Percentiles rank a stretch among this genome's conserved stretches.
These are phyloP conservation scores for Calephelis virginiensis DNA, from an alignment of 1,140 invertebrate genomes.

Conservation along the genomic window DNA sequence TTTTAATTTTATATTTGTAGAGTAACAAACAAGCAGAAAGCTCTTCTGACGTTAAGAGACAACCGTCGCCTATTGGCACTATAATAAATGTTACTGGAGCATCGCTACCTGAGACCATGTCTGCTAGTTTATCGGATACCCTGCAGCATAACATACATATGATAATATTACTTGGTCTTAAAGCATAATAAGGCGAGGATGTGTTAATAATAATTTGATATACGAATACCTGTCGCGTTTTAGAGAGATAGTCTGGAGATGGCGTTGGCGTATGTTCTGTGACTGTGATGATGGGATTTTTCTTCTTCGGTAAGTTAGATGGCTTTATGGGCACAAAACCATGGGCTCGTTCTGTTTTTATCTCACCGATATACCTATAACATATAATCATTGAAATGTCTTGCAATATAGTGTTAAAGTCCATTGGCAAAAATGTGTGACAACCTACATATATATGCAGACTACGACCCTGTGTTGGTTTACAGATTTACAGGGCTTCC, in stretches of 20 bases:
- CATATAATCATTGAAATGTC: constrained; percentile 2
- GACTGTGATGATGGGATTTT: constrained; percentile 96
- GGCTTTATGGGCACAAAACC: constrained; percentile 43
- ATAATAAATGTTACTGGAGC: no score
- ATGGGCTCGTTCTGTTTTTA: constrained; percentile 77
- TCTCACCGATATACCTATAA: constrained; percentile 81
- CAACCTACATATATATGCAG: constrained; percentile 1
- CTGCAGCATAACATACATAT: no score
- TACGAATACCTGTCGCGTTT: constrained; percentile 83
- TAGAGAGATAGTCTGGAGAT: constrained; percentile 88
- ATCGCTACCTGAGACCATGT: no score
- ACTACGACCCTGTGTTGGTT: constrained; percentile 1
- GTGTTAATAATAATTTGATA: not conserved
- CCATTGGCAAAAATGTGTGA: not conserved
- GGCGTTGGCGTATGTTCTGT: constrained; percentile 95
- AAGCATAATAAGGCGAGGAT: not conserved
- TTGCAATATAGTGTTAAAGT: not conserved
- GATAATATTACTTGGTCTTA: no score
- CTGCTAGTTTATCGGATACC: no score
- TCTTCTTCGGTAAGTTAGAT: constrained; percentile 60
- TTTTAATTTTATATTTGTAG: no score
- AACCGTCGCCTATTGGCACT: no score
- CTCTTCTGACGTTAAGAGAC: no score
- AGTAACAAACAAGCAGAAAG: no score
- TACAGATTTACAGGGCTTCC: not conserved